Evolutionary conservation across 2,113 vertebrate species (phyloP).

Genomic region (Hymenochirus boettgeri): DNA sequence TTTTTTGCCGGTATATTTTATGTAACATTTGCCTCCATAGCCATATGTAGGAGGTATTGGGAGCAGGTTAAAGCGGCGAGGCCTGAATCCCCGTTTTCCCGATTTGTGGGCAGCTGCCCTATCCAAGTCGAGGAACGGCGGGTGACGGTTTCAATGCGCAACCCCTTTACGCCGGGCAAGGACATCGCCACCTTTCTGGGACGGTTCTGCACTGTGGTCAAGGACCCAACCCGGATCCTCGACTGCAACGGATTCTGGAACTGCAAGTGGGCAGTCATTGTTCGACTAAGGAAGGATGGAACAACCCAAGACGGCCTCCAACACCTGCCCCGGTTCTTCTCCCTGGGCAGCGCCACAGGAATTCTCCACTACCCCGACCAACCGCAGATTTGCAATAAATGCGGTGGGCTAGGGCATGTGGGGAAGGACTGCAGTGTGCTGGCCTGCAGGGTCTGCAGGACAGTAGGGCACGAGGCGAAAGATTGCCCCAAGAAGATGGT

Average conservation of each 20-base stretch:
- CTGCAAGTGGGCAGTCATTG: too few species aligned
- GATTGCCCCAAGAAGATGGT: neutral
- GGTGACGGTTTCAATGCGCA: neutral
- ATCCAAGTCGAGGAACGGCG: neutral
- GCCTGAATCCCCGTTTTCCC: neutral
- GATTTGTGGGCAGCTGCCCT: neutral
- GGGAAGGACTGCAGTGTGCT: neutral
- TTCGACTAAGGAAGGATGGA: too few species aligned
- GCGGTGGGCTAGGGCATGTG: neutral
- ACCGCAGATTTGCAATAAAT: too few species aligned
- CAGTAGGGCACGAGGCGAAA: conserved; percentile 4
- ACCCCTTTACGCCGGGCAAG: neutral
- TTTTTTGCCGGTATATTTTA: too few species aligned
- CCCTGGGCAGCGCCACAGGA: too few species aligned
- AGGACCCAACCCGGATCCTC: too few species aligned
- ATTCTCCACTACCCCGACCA: too few species aligned
- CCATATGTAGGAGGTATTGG: neutral
- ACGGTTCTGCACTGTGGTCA: neutral
- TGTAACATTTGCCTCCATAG: too few species aligned
- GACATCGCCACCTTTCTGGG: neutral
- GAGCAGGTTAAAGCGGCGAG: neutral
- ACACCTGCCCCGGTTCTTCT: too few species aligned
- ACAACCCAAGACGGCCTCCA: too few species aligned
- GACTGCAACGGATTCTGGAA: too few species aligned
- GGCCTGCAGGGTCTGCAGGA: neutral